phyloP scores from a whole-genome alignment of 1,140 invertebrate species.

The Gyrodactylus bullatarudis region DNA sequence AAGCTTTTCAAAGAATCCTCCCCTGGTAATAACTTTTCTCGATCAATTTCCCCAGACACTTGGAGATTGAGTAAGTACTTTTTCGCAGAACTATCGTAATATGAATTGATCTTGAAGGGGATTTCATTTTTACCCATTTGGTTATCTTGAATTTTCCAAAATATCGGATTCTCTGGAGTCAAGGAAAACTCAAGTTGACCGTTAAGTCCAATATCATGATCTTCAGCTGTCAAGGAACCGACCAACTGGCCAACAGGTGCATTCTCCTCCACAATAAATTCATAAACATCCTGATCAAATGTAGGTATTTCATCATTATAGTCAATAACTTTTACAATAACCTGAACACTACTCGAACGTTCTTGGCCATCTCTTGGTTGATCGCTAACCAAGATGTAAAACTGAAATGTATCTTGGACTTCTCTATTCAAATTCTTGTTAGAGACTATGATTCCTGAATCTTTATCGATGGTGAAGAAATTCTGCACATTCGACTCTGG shows the following conservation, averaged over 20 bases:
- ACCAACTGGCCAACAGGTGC: neutral
- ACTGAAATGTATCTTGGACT: neutral
- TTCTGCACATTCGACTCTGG: neutral
- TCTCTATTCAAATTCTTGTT: neutral
- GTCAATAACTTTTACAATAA: neutral
- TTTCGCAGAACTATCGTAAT: neutral
- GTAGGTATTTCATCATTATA: neutral
- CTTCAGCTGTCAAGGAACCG: neutral
- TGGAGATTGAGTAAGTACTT: neutral
- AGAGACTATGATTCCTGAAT: neutral
- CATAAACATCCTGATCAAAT: neutral
- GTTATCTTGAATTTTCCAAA: neutral
- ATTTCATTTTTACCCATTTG: neutral
- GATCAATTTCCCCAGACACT: neutral
- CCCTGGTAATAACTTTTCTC: neutral
- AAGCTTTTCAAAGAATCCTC: neutral
- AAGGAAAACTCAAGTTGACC: neutral
- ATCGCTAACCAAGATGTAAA: neutral
- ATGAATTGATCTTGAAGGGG: neutral
- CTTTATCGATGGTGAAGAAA: neutral
- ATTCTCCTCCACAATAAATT: neutral
- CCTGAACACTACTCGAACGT: neutral
- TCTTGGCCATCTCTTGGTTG: too few species aligned
- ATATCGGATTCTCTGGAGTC: neutral
- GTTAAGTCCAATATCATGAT: constrained; percentile 1